These are phyloP conservation scores for Psittacula echo DNA, from an alignment of 2,797 vertebrate species.

Conservation along the genomic window DNA sequence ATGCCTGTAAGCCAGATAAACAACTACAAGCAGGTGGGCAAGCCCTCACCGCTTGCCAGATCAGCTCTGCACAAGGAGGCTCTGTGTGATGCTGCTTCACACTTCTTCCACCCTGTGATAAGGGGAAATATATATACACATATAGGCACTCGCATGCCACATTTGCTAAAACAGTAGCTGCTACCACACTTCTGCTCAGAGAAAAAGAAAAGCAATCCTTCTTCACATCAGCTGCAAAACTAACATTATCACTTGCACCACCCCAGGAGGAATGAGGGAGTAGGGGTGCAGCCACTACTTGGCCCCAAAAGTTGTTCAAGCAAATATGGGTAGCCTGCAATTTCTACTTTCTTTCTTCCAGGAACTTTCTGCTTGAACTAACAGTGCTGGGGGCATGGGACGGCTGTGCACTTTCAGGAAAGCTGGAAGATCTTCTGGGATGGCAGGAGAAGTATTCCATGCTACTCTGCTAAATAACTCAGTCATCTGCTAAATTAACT, in stretches of 20 bases:
- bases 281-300: not conserved
- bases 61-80: not conserved
- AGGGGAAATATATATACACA: rapidly evolving
- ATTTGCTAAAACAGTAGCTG: not conserved
- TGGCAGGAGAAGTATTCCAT: not conserved
- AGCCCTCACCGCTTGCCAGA: not conserved
- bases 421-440: not conserved
- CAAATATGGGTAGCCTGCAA: not conserved
- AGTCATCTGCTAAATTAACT: not conserved
- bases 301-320: not conserved
- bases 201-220: not conserved
- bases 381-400: not conserved
- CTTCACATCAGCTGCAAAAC: not conserved
- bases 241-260: not conserved
- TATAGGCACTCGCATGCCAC: not conserved
- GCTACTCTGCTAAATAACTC: not conserved
- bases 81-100: not conserved
- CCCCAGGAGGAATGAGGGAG: not conserved
- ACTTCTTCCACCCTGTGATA: not conserved
- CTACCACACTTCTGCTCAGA: not conserved
- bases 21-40: slow-evolving; percentile 18
- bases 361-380: not conserved
- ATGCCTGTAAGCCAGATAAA: not conserved
- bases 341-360: not conserved
- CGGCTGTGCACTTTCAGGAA: not conserved